Conservation (phyloP, 2,113 vertebrate species). For the Prochilodus magdalenae region DNA sequence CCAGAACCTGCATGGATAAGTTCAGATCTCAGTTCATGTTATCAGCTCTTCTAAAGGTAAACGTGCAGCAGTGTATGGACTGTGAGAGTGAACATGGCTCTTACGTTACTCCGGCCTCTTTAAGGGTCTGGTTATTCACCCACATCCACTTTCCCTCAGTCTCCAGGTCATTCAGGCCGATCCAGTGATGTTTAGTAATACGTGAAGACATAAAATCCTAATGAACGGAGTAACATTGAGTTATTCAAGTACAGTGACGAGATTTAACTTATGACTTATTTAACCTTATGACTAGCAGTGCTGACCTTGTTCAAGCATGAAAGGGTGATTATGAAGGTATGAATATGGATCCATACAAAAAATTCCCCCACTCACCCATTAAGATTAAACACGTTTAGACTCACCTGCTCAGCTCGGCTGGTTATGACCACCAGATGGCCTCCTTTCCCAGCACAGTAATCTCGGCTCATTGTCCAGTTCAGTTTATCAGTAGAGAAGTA, state of each 20-base stretch:
- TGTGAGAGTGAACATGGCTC: no score
- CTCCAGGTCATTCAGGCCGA: constrained; percentile 53
- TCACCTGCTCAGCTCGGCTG: constrained; percentile 44
- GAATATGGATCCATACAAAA: no score
- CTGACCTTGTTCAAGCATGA: no score
- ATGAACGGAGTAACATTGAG: background rate
- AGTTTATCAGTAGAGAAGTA: constrained; percentile 36
- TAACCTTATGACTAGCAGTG: no score
- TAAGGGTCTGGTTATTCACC: constrained; percentile 47
- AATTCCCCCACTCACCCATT: no score
- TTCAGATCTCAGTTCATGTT: background rate
- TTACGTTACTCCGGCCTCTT: constrained; percentile 32
- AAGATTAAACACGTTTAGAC: background rate
- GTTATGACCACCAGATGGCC: constrained; percentile 53
- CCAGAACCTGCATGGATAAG: constrained; percentile 38
- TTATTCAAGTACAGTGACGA: no score
- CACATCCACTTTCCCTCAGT: constrained; percentile 50
- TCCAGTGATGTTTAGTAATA: constrained; percentile 35
- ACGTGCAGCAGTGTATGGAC: no score
- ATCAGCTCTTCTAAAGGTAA: background rate
- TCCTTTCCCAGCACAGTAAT: constrained; percentile 40
- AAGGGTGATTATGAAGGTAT: no score
- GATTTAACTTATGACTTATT: no score
- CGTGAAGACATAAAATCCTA: constrained; percentile 34
- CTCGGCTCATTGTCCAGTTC: constrained; percentile 47